A percentile compares a stretch with the other conserved stretches of the same genome.
These are phyloP conservation scores for Penaeus japonicus DNA, from an alignment of 1,140 invertebrate genomes.

Conservation along the genomic window DNA sequence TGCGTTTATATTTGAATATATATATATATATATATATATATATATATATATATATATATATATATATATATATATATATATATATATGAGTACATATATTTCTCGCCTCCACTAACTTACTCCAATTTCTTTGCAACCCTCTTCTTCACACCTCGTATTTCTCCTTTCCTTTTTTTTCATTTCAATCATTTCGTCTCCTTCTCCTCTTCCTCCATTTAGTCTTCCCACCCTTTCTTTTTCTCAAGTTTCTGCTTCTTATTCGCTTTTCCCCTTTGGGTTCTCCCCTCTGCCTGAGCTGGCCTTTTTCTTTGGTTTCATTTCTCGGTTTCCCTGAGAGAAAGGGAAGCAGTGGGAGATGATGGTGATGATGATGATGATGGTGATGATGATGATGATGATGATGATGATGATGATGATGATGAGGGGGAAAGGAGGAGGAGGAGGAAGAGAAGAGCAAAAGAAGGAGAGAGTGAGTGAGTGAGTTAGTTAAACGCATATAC, in stretches of 20 bases:
- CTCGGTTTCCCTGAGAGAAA: no score
- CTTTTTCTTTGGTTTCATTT: background rate
- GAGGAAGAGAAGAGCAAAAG: background rate
- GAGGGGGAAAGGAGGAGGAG: no score
- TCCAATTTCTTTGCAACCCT: background rate
- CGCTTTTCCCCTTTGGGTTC: background rate
- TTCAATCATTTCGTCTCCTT: background rate
- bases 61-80: background rate
- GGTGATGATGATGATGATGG: no score
- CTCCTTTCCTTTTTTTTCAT: background rate
- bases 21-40: no score
- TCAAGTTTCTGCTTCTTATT: background rate
- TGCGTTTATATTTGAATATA: no score
- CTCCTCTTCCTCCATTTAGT: background rate
- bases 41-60: no score
- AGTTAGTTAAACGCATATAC: background rate
- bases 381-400: no score
- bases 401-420: no score
- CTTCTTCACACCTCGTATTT: background rate
- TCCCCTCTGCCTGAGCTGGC: background rate
- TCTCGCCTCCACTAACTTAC: background rate
- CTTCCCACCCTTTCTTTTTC: background rate
- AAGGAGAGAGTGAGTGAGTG: background rate
- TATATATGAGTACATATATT: background rate
- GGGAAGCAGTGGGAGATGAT: no score